Base-by-base conservation (phyloP, 2,797 vertebrate species). In the Ispidina picta region DNA sequence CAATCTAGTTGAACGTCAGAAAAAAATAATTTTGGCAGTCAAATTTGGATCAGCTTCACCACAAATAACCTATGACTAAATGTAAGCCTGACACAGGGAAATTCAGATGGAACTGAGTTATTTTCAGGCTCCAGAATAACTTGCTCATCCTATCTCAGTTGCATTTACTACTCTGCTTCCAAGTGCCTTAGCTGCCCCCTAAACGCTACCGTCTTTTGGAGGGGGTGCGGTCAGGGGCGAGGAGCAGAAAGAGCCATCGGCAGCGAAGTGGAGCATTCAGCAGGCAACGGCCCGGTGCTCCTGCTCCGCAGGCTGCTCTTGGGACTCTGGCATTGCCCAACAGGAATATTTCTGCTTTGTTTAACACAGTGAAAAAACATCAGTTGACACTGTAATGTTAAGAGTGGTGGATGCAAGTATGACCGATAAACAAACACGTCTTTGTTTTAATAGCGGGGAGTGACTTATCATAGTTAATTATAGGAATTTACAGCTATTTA, bases 401-500 rank as follows among this genome's bases (percentile, higher is more conserved):
- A 95, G 95, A 96, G 97, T 82, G 93, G 96, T 96, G 96, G 93
- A 96, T 94, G 95, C 96, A 93, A 93, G 95, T 78, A 96, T 5
- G 28, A 95, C 95, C 41, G 21, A 97, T 98, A 97, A 98, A 97
- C 97, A 98, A 98, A 97, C 95, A 97, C 3, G 35, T 97, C 97
- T 98, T 98, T 98, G 97, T 98, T 97, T 97, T 97, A 98, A 97
- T 97, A 97, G 96, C 56, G 95, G 92, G 78, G 97, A 97, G 96
- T 96, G 95, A 96, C 96, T 98, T 97, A 97, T 97, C 96, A 81
- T 80, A 94, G 98, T 98, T 98, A 98, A 98, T 98, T 98, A 98
- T 97, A 98, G 97, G 97, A 97, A 97, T 97, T 97, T 97, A 96
- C 96, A 97, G 97, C 97, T 98, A 97, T 98, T 98, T 98, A 97